Evolutionary conservation across 1,140 invertebrate species (phyloP).

Genomic region (Drosophila chauvacae): DNA sequence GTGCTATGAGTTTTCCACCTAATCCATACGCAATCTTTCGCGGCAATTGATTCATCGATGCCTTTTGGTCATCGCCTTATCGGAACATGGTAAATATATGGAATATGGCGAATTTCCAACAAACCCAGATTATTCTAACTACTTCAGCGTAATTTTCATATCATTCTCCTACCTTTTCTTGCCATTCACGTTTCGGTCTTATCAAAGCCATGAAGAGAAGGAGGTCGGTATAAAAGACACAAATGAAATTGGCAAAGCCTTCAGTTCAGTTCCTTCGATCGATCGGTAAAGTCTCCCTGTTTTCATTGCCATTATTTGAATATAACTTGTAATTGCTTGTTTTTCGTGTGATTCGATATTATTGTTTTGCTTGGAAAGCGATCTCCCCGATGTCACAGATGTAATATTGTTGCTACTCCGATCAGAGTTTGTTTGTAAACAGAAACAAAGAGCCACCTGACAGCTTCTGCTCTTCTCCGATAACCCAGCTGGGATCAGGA

Average conservation of each 20-base stretch:
- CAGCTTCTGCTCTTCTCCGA: constrained; percentile 26
- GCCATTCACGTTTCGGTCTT: constrained; percentile 14
- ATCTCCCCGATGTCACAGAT: constrained; percentile 5
- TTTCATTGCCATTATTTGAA: not conserved
- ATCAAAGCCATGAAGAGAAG: constrained; percentile 9
- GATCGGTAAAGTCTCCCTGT: constrained; percentile 4
- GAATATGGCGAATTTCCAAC: constrained; percentile 35
- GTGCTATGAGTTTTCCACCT: constrained; percentile 30
- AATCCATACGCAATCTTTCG: constrained; percentile 53
- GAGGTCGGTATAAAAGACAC: constrained; percentile 20
- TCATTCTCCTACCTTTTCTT: constrained; percentile 10
- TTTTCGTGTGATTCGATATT: constrained; percentile 1
- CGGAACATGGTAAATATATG: constrained; percentile 37
- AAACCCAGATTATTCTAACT: constrained; percentile 52
- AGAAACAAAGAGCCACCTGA: constrained; percentile 1
- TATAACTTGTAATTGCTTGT: constrained; percentile 4
- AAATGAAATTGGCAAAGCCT: not conserved
- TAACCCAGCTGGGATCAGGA: constrained; percentile 29
- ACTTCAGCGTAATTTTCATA: constrained; percentile 55
- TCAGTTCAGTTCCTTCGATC: constrained; percentile 24
- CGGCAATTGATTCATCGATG: constrained; percentile 61
- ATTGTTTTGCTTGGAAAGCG: constrained; percentile 10
- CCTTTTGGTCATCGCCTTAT: constrained; percentile 30
- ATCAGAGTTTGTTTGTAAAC: constrained; percentile 43
- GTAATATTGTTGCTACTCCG: not conserved